Evolutionary conservation across 1,140 invertebrate genomes (phyloP), one percentile per base, ranked within the genome.

Genomic region (Ridgeia piscesae): DNA sequence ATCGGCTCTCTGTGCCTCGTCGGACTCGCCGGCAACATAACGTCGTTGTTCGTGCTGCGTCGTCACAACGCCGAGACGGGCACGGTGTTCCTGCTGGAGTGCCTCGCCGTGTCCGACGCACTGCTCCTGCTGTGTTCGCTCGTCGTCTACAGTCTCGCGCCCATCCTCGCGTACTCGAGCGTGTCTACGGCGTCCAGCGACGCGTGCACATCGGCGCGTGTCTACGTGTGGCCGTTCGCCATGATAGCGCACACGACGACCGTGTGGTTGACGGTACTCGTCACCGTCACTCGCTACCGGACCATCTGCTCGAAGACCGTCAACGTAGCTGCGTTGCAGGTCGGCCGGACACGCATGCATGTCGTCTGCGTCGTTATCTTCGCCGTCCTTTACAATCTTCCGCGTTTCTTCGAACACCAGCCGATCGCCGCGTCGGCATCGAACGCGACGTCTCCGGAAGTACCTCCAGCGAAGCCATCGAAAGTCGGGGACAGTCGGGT

Each of bases 211-310:
- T 90, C 89, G 33, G 33, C 34, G 34, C 14, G 33, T 33, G 48
- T 91, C 1, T 91, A 89, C 91, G 92, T 93, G 14, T 93, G 93
- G 93, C 93, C 93, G 33, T 33, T 92, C n/a, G 93, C 92, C 0
- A 91, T 92, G 1, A 92, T 92, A 14, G 58, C 92, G 91, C 93
- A 93, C 91, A 93, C 93, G 31, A 35, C 58, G 33, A 92, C 92
- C 58, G 88, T 93, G 35, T 93, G 93, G 93, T 42, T 92, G 35
- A 93, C 93, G 17, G 93, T 93, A 9, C 92, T 93, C 11, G 92
- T 93, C 35, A 93, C 93, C 1, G 34, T 92, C 35, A 92, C 91
- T 34, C 88, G 93, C 42, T 93, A 89, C 92, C 35, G 35, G 31
- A 89, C 93, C 92, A 77, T 92, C 50, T 92, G 91, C 58, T 35